These are phyloP conservation scores for Ectobius pallidus DNA, from an alignment of 2,888 invertebrate genomes.

Conservation along the genomic window DNA sequence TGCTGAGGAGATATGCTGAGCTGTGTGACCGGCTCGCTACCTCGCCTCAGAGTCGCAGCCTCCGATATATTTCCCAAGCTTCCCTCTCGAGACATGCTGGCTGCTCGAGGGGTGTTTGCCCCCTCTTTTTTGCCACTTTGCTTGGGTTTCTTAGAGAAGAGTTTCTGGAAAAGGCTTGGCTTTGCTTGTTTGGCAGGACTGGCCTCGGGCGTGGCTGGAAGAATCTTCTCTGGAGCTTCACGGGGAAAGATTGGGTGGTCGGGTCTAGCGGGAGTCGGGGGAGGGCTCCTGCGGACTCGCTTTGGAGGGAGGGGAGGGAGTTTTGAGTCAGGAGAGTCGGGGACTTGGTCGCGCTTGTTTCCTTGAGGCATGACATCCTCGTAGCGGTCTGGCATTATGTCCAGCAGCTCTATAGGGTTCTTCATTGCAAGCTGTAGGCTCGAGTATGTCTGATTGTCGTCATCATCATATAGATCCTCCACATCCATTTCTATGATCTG, in stretches of 20 bases:
- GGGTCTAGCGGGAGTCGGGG: constrained; percentile 45
- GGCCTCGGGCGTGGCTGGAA: constrained; percentile 34
- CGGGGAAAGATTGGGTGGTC: constrained; percentile 1
- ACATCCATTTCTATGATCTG: constrained; percentile 37
- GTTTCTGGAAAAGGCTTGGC: constrained; percentile 46
- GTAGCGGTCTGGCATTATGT: constrained; percentile 55
- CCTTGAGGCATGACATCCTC: constrained; percentile 64
- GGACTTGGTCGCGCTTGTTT: constrained; percentile 38
- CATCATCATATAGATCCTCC: constrained; percentile 50
- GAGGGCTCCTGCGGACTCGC: constrained; percentile 55
- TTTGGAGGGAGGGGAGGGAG: constrained; percentile 84
- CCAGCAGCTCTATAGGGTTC: constrained; percentile 72
- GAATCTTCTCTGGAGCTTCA: constrained; percentile 31
- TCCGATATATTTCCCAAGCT: constrained; percentile 33
- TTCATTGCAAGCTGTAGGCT: constrained; percentile 86
- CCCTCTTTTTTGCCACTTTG: constrained; percentile 24
- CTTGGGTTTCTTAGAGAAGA: constrained; percentile 44
- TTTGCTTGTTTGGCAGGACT: constrained; percentile 27
- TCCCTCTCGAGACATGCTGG: constrained; percentile 29
- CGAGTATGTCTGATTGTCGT: constrained; percentile 79
- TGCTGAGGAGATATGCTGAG: background rate
- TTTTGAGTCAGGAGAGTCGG: constrained; percentile 60
- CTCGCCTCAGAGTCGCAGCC: constrained; percentile 29
- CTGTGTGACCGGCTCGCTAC: background rate
- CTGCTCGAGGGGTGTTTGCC: background rate